phyloP scores from a whole-genome alignment of 1,140 invertebrate species.

The Pantala flavescens region DNA sequence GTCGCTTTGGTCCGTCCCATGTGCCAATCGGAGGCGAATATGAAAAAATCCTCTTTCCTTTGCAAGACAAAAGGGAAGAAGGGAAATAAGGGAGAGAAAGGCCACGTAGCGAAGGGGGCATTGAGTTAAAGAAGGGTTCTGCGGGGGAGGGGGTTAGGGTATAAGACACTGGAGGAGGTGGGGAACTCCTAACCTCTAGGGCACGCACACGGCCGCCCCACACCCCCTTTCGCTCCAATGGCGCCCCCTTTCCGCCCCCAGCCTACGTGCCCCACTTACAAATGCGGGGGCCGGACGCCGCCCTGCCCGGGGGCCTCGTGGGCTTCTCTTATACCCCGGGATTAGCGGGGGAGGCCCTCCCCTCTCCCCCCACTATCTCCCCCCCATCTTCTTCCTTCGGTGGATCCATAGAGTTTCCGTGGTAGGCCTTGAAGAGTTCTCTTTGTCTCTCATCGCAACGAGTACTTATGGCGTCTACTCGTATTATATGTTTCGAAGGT shows the following conservation, averaged over 20 bases:
- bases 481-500: no score
- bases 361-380: neutral
- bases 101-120: neutral
- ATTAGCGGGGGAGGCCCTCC: neutral
- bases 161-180: neutral
- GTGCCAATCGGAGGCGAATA: no score
- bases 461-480: no score
- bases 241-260: neutral
- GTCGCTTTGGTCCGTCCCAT: no score
- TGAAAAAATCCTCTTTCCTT: no score
- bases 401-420: neutral
- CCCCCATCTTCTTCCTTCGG: neutral
- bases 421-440: no score
- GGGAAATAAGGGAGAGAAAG: neutral
- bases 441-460: no score
- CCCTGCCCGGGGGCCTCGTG: constrained; percentile 2
- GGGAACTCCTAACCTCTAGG: neutral
- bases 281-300: neutral
- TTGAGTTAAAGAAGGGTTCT: neutral
- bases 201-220: neutral
- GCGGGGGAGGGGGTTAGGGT: neutral
- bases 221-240: neutral
- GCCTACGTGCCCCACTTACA: constrained; percentile 2
- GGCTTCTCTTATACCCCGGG: constrained; percentile 2
- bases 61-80: neutral